Evolutionary conservation across 2,797 vertebrate species (phyloP), one percentile per base, ranked within the genome.

Genomic region (Sylvia borin): DNA sequence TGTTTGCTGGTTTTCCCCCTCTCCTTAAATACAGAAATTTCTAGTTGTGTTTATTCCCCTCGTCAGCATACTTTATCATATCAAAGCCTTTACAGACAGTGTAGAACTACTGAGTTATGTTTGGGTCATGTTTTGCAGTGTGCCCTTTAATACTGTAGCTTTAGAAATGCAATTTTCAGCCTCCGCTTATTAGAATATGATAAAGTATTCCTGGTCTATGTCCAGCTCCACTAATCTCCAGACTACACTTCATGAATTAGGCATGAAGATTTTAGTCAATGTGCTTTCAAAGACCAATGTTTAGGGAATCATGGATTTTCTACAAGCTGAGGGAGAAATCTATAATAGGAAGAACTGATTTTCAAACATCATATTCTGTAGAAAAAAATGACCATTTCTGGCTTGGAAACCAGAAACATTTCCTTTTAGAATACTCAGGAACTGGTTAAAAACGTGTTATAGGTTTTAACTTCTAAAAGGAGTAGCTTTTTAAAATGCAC

Each of bases 101-200:
- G 98, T 98, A 98, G 98, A 98, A 98, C 98, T 98, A 96, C 98
- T 97, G 98, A 98, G 98, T 98, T 98, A 98, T 98, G 98, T 98
- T 97, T 98, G 98, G 97, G 98, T 98, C 98, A 98, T 99, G 98
- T 99, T 99, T 98, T 98, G 98, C 98, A 98, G 98, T 97, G 97
- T 98, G 98, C 98, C 98, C 99, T 99, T 99, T 99, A 99, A 99
- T 99, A 99, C 98, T 97, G 97, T 98, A 98, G 98, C 99, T 99
- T 99, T 99, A 99, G 98, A 99, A 99, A 99, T 99, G 99, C 99
- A 99, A 99, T 99, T 99, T 99, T 98, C 98, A 98, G 98, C 98
- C 98, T 98, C 98, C 97, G 98, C 98, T 99, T 99, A 99, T 99
- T 99, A 99, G 99, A 99, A 99, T 99, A 99, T 99, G 99, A 99